Evolutionary conservation across 2,797 vertebrate species (phyloP).

Genomic region (Hippopotamyrus pictus): DNA sequence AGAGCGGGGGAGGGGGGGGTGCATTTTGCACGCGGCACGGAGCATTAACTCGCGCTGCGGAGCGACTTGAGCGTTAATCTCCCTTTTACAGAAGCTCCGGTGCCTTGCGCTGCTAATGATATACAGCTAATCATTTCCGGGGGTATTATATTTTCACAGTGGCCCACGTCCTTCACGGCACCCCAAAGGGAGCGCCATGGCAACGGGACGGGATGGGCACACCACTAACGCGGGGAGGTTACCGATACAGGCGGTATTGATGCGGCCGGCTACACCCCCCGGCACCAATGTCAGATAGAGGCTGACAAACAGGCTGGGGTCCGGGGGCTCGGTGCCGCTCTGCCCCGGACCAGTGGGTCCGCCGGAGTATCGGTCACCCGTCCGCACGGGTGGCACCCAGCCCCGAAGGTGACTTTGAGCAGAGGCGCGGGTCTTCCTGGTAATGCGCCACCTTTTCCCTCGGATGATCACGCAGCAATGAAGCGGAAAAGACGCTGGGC

Average conservation of each 20-base stretch:
- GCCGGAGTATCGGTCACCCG: background rate
- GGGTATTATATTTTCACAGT: conserved; percentile 13
- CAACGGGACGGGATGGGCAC: background rate
- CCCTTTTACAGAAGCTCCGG: background rate
- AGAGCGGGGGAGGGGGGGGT: too few species aligned
- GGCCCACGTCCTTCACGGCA: background rate
- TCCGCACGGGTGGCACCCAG: too few species aligned
- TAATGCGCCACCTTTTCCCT: background rate
- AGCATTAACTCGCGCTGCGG: background rate
- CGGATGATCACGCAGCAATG: background rate
- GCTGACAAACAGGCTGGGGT: background rate
- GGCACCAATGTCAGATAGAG: background rate
- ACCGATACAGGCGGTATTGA: background rate
- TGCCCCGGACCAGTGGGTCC: background rate
- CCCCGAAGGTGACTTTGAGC: background rate
- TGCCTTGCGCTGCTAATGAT: conserved; percentile 6
- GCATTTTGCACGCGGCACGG: background rate
- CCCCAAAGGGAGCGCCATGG: background rate
- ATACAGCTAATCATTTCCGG: conserved; percentile 4
- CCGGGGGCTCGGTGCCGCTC: background rate
- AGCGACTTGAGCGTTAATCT: background rate
- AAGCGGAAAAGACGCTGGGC: background rate
- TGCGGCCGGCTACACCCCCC: background rate
- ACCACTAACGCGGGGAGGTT: background rate
- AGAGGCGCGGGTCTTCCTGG: background rate